phyloP scores from a whole-genome alignment of 2,113 vertebrate species.

The Sapayoa aenigma region DNA sequence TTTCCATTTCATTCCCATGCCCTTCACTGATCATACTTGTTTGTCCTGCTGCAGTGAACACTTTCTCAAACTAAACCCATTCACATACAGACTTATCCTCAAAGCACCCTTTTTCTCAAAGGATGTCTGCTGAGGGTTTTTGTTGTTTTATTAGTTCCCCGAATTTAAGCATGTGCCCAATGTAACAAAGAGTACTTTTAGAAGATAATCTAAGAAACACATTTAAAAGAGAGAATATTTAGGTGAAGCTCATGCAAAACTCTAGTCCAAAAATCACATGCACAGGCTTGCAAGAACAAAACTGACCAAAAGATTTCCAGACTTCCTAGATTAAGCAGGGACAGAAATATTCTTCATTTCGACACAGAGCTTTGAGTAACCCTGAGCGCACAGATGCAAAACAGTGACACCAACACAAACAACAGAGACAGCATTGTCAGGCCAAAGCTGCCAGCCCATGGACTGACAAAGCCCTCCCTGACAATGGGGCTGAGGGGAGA shows the following conservation, averaged over 20 bases:
- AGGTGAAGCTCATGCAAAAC: neutral
- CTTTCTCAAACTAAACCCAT: neutral
- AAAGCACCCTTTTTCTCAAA: neutral
- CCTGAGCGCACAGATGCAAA: neutral
- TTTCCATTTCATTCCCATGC: neutral
- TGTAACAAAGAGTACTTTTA: neutral
- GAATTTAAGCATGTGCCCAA: neutral
- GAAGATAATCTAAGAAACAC: neutral
- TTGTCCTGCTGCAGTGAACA: neutral
- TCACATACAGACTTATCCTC: neutral
- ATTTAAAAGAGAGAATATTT: neutral
- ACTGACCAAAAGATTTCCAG: neutral
- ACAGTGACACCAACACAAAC: neutral
- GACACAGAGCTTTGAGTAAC: neutral
- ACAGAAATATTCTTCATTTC: neutral
- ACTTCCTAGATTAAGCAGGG: neutral
- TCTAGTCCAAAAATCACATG: neutral
- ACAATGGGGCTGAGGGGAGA: rapidly evolving
- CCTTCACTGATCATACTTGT: neutral
- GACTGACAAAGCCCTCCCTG: neutral
- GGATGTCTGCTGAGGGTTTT: neutral
- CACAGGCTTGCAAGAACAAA: neutral
- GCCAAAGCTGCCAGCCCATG: neutral
- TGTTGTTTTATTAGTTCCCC: neutral
- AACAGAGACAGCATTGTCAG: neutral